Conservation (phyloP, 2,113 vertebrate genomes). For the Oceanites oceanicus region DNA sequence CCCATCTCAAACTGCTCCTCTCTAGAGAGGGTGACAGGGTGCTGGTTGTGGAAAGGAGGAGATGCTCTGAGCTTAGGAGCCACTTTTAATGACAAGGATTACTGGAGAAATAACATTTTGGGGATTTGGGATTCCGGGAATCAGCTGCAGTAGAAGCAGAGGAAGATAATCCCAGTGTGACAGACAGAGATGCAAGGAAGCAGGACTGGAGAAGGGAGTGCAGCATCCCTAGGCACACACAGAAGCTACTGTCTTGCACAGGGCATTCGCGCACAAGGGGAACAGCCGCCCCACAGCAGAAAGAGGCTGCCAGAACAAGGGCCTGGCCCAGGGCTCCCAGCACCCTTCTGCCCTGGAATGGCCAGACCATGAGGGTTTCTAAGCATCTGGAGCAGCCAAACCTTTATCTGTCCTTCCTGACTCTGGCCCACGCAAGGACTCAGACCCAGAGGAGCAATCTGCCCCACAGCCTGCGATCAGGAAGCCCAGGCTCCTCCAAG, state of each 20-base stretch:
- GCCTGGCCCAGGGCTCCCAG: neutral
- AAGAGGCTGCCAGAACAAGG: neutral
- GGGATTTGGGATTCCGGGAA: constrained; percentile 53
- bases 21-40: neutral
- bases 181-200: constrained; percentile 2
- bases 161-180: constrained; percentile 48
- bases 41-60: neutral
- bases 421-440: neutral
- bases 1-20: neutral
- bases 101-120: constrained; percentile 35
- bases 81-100: constrained; percentile 44
- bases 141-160: constrained; percentile 31
- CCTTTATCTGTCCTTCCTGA: neutral
- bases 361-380: neutral
- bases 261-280: neutral
- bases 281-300: neutral
- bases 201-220: neutral
- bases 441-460: neutral
- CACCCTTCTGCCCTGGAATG: neutral
- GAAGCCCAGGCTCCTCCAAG: neutral
- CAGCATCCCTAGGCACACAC: neutral
- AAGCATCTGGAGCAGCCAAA: neutral
- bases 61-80: neutral
- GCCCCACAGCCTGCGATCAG: neutral
- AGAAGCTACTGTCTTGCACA: neutral